Evolutionary conservation across 2,797 vertebrate genomes (phyloP).

Genomic region (Dromococcyx pavoninus): DNA sequence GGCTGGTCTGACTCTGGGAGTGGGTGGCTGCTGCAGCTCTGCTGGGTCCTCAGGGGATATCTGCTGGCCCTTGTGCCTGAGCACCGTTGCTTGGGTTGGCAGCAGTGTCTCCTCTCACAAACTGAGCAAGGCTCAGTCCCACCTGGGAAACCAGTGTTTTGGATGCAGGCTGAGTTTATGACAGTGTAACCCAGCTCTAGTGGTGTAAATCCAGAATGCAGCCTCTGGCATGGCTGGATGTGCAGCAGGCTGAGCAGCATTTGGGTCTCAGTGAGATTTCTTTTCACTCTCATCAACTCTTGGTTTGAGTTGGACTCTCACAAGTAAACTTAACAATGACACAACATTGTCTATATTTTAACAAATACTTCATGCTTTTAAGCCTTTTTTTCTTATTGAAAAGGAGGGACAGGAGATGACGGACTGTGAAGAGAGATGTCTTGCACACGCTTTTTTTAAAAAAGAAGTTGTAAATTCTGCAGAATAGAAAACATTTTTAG

Average conservation of each 20-base stretch:
- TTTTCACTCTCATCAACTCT: neutral
- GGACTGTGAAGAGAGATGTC: neutral
- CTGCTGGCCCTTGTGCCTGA: neutral
- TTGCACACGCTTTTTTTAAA: neutral
- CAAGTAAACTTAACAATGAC: neutral
- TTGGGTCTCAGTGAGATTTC: neutral
- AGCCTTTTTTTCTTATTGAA: neutral
- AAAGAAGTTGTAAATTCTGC: neutral
- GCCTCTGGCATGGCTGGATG: neutral
- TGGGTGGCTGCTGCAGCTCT: neutral
- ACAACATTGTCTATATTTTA: neutral
- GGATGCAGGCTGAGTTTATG: neutral
- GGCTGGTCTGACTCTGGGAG: neutral
- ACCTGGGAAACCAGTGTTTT: neutral
- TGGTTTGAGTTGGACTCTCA: neutral
- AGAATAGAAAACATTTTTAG: neutral
- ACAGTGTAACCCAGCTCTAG: neutral
- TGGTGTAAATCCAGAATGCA: neutral
- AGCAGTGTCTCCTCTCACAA: neutral
- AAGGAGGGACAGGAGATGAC: neutral
- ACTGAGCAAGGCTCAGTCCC: neutral
- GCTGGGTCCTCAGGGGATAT: neutral
- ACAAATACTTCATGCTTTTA: neutral
- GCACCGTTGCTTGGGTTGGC: neutral
- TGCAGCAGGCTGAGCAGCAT: neutral